phyloP scores from a whole-genome alignment of 2,797 vertebrate species.

The Thamnophis elegans region DNA sequence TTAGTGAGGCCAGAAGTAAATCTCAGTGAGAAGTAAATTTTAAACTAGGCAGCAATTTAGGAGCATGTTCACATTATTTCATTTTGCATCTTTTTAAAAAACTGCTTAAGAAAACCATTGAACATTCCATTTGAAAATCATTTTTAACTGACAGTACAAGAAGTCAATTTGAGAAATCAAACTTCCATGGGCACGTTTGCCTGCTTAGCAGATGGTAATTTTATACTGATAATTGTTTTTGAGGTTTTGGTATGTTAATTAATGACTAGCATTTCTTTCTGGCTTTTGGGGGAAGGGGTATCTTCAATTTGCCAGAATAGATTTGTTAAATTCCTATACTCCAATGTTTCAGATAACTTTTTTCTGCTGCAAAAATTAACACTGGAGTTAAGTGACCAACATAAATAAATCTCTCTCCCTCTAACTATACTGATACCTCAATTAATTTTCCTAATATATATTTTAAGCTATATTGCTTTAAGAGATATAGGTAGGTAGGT shows the following conservation, averaged over 20 bases:
- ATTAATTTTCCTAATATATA: neutral
- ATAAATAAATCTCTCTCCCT: neutral
- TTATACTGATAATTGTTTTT: neutral
- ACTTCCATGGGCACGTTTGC: neutral
- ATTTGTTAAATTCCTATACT: neutral
- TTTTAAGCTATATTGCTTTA: neutral
- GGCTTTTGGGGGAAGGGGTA: neutral
- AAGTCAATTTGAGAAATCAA: neutral
- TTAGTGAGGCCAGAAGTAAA: neutral
- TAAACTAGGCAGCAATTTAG: neutral
- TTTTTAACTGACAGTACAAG: neutral
- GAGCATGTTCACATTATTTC: neutral
- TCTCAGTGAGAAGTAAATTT: neutral
- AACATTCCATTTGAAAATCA: neutral
- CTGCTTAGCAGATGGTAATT: neutral
- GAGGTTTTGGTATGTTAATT: neutral
- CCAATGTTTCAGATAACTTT: neutral
- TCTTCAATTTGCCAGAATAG: neutral
- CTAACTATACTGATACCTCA: neutral
- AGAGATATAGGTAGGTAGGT: too few relatives aligned
- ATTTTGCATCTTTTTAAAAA: neutral
- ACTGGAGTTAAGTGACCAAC: neutral
- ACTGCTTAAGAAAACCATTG: neutral
- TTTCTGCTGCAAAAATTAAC: neutral
- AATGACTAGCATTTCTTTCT: neutral